Percentiles rank a stretch among this genome's conserved stretches.
Conservation (phyloP, 2,113 vertebrate species). For the Centrocercus urophasianus region DNA sequence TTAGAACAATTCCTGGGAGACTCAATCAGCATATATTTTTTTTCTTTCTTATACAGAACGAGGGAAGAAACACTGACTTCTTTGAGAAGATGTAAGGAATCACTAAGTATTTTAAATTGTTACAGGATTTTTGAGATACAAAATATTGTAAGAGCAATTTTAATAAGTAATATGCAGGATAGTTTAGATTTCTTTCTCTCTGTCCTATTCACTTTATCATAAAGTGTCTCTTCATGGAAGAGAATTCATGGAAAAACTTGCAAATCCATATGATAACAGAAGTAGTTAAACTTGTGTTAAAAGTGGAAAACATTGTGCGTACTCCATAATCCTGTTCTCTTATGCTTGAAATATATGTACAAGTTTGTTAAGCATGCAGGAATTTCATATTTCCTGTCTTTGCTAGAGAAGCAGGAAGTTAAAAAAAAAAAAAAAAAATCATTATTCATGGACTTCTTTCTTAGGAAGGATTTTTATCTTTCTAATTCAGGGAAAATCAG, state of each 20-base stretch:
- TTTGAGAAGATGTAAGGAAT: not conserved
- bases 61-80: not conserved
- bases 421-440: not conserved
- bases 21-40: not conserved
- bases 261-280: not conserved
- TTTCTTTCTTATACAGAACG: not conserved
- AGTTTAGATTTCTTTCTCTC: not conserved
- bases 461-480: not conserved
- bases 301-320: not conserved
- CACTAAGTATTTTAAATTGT: constrained; percentile 18
- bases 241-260: not conserved
- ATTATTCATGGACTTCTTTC: not conserved
- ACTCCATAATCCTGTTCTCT: not conserved
- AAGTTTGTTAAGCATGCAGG: constrained; percentile 14
- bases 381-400: not conserved
- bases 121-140: not conserved
- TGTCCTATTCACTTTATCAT: not conserved
- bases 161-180: not conserved
- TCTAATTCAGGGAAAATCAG: not conserved
- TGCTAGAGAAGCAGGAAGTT: not conserved
- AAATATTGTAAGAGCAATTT: not conserved
- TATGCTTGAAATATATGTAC: constrained; percentile 20
- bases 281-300: not conserved
- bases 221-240: not conserved
- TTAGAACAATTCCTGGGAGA: not conserved